Evolutionary conservation across 2,888 invertebrate genomes (phyloP).

Genomic region (Agrotis clavis): DNA sequence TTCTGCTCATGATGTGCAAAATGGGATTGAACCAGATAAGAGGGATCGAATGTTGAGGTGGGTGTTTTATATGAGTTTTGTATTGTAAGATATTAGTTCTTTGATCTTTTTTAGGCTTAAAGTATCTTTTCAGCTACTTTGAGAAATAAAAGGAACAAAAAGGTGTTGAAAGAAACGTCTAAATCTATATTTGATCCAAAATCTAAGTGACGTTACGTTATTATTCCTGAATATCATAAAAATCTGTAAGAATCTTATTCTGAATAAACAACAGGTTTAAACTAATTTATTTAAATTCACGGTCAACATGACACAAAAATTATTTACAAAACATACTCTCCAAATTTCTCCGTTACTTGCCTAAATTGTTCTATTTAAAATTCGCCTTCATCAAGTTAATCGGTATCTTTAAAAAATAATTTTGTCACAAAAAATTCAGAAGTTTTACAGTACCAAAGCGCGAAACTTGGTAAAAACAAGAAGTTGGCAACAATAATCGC

Average conservation of each 20-base stretch:
- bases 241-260: background rate
- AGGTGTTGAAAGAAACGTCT: too few relatives aligned
- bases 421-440: background rate
- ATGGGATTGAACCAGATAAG: slow-evolving; percentile 96
- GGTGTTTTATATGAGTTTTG: slow-evolving; percentile 43
- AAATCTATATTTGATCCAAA: too few relatives aligned
- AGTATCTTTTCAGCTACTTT: background rate
- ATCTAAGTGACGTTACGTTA: background rate
- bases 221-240: background rate
- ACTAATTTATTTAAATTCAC: background rate
- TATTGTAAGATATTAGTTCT: slow-evolving; percentile 37
- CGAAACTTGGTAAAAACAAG: background rate
- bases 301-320: slow-evolving; percentile 2
- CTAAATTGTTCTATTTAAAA: too few relatives aligned
- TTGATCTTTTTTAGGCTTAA: slow-evolving; percentile 24
- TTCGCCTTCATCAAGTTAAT: too few relatives aligned
- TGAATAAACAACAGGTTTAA: background rate
- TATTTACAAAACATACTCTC: background rate
- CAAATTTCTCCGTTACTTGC: background rate
- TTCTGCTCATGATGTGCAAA: slow-evolving; percentile 95
- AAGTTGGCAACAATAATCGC: background rate
- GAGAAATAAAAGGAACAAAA: background rate
- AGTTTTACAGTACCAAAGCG: background rate
- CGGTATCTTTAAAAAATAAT: background rate
- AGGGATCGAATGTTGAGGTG: slow-evolving; percentile 95